A percentile compares a stretch with the other conserved stretches of the same genome.
Conservation (phyloP, 30 jellyfish, hydroid and myxozoan species). For the Rhopilema esculentum region DNA sequence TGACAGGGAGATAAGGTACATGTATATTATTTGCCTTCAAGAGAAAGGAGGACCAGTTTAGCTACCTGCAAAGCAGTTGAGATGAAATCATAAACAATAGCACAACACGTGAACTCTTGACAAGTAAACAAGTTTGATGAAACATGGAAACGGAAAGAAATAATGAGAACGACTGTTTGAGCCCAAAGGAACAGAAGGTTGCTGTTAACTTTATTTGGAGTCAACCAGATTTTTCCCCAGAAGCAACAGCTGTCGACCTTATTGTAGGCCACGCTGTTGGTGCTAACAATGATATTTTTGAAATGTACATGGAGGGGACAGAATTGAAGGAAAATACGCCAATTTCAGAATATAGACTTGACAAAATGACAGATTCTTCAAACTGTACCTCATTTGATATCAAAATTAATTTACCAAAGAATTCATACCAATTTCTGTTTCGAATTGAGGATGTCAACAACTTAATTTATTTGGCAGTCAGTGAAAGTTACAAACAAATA, state of each 20-base stretch:
- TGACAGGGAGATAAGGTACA: no score
- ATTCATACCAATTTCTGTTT: constrained; percentile 26
- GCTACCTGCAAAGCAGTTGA: no score
- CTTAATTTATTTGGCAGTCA: neutral
- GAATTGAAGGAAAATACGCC: constrained; percentile 18
- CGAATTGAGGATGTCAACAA: constrained; percentile 5
- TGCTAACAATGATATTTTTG: constrained; percentile 46
- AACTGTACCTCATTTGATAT: neutral
- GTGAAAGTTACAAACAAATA: neutral
- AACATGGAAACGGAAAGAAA: neutral
- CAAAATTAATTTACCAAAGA: neutral
- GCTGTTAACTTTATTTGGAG: neutral
- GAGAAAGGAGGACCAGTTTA: no score
- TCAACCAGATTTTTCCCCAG: constrained; percentile 1
- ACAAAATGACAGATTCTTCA: neutral
- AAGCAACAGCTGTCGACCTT: constrained; percentile 9
- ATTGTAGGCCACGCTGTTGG: constrained; percentile 50
- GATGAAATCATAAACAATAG: no score
- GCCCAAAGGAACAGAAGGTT: neutral
- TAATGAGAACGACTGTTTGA: neutral
- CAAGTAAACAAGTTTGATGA: neutral
- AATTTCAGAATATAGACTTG: neutral
- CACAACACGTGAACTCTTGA: neutral
- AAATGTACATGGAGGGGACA: constrained; percentile 24
- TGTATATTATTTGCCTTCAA: no score